phyloP scores from a whole-genome alignment of 2,888 invertebrate genomes.

The Zaprionus bogoriensis region DNA sequence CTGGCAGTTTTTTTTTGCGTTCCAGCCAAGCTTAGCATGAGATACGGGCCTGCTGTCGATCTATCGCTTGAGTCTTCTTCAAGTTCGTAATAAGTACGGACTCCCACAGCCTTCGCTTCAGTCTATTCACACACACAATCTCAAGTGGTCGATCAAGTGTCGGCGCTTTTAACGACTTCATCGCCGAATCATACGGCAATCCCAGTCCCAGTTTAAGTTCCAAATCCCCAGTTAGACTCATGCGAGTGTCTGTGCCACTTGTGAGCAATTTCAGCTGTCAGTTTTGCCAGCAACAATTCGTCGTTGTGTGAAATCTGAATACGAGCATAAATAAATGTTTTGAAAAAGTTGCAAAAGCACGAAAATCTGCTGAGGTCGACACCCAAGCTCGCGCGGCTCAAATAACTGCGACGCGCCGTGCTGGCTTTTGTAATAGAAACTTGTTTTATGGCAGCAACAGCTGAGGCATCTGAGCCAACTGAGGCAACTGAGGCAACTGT shows the following conservation, averaged over 20 bases:
- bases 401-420: constrained; percentile 64
- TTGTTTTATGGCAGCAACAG: constrained; percentile 47
- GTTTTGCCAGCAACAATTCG: constrained; percentile 43
- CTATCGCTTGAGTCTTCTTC: constrained; percentile 36
- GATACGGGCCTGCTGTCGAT: constrained; percentile 21
- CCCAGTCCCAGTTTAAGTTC: not conserved
- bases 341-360: constrained; percentile 21
- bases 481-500: too few relatives aligned
- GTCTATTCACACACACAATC: constrained; percentile 43
- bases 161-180: constrained; percentile 71
- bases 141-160: constrained; percentile 72
- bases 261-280: constrained; percentile 69
- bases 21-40: constrained; percentile 20
- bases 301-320: constrained; percentile 61
- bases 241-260: constrained; percentile 59
- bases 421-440: constrained; percentile 61
- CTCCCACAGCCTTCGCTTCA: constrained; percentile 24
- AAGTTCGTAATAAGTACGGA: constrained; percentile 30
- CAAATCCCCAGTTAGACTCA: not conserved
- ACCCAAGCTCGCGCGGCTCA: constrained; percentile 49
- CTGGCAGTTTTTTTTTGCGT: constrained; percentile 20
- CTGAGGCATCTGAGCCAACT: too few relatives aligned
- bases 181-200: constrained; percentile 45
- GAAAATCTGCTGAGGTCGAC: constrained; percentile 70
- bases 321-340: constrained; percentile 40